Evolutionary conservation across 2,888 invertebrate species (phyloP), one percentile per base, ranked within the genome.

Genomic region (Punctoribates punctum): DNA sequence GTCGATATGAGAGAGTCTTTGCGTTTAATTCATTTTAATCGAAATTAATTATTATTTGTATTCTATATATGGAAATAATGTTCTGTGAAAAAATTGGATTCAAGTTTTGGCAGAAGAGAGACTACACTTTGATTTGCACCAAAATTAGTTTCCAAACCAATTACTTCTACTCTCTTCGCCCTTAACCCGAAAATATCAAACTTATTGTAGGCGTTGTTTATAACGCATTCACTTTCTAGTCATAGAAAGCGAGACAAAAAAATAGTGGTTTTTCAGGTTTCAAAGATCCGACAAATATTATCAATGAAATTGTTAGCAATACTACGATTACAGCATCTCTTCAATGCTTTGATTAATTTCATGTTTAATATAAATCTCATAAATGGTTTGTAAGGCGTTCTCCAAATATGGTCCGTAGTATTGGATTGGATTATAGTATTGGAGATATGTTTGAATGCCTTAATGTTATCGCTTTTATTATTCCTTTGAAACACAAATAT

Each of bases 21-120:
- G 9, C 8, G 57, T 57, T 57, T 57, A 48, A 57, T 57, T 20
- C 57, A 23, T 57, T 23, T 57, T 17, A 57, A 57, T 57, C n/a
- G 20, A 17, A 23, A 57, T 57, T 57, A 57, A 57, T 57, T 57
- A 57, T 57, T 57, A 20, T 4, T 23, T 11, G n/a, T 57, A 57
- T 57, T 57, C 57, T 57, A 57, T 57, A 57, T 57, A 57, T 57
- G 57, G 57, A 57, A 17, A n/a, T 57, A 57, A 57, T 57, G n/a
- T 57, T 4, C 20, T 57, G 57, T 57, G 20, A n/a, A 17, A 57
- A 23, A 57, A 57, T 23, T 5, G 3, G 25, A 57, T 57, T 57
- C 23, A 8, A 23, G 57, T 20, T 57, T 23, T 57, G 57, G 25
- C 25, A 23, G 57, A 23, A 57, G 57, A 57, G 57, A 57, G 25